Evolutionary conservation across 2,113 vertebrate genomes (phyloP).

Genomic region (Leptobrachium ailaonicum): DNA sequence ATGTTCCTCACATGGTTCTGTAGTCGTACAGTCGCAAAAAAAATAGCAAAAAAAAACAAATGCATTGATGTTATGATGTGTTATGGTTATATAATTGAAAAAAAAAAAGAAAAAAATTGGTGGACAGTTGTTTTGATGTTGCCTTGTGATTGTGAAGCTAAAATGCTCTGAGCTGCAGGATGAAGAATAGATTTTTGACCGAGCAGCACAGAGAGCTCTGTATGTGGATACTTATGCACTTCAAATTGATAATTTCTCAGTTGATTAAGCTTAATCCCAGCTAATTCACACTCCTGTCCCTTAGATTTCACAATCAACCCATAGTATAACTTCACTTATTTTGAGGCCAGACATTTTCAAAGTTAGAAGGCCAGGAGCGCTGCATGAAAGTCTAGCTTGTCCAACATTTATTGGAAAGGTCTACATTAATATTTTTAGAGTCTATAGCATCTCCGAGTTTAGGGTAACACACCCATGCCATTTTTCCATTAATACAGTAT

Average conservation of each 20-base stretch:
- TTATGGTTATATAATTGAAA: background rate
- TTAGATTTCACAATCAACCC: background rate
- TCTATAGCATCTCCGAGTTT: no score
- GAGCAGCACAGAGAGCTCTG: background rate
- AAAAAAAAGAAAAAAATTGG: conserved; percentile 10
- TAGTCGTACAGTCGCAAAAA: no score
- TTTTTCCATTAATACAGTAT: no score
- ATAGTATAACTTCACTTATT: background rate
- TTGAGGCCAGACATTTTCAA: background rate
- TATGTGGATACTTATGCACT: background rate
- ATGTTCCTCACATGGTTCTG: no score
- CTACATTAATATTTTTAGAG: no score
- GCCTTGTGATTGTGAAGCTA: conserved; percentile 29
- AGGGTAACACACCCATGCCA: no score
- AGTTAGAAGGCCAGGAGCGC: background rate
- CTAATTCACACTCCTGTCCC: background rate
- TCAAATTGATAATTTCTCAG: conserved; percentile 4
- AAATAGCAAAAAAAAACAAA: no score
- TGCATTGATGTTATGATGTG: background rate
- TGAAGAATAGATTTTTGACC: conserved; percentile 1
- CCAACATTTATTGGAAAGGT: no score
- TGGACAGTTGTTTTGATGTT: conserved; percentile 26
- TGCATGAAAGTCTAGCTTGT: no score
- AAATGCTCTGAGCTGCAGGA: conserved; percentile 13
- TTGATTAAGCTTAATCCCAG: conserved; percentile 24